Conservation (phyloP, 2,797 vertebrate species). For the Xiphophorus birchmanni region DNA sequence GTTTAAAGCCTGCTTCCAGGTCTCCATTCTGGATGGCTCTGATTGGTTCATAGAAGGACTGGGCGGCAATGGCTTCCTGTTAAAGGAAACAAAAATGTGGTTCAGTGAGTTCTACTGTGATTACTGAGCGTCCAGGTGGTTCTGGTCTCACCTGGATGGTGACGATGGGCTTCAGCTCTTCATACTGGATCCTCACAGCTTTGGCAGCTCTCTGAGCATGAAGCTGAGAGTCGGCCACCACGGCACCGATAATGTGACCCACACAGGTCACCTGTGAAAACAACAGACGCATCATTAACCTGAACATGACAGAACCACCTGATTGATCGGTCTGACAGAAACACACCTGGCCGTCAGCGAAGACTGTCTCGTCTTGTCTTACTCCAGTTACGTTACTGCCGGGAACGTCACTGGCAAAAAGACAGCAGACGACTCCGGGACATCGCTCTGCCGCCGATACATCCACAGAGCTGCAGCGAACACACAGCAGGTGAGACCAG, state of each 20-base stretch:
- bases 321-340: neutral
- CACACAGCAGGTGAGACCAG: slow-evolving; percentile 27
- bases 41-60: slow-evolving; percentile 86
- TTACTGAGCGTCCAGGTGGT: slow-evolving; percentile 9
- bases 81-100: slow-evolving; percentile 11
- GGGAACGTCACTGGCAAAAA: slow-evolving; percentile 87
- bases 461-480: slow-evolving; percentile 80
- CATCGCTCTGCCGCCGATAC: slow-evolving; percentile 78
- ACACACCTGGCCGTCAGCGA: slow-evolving; percentile 82
- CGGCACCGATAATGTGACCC: slow-evolving; percentile 91
- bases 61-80: slow-evolving; percentile 90
- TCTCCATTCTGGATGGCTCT: slow-evolving; percentile 88
- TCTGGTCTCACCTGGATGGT: slow-evolving; percentile 88
- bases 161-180: slow-evolving; percentile 87
- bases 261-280: slow-evolving; percentile 89
- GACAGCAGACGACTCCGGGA: slow-evolving; percentile 86
- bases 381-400: slow-evolving; percentile 87
- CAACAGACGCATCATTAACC: neutral
- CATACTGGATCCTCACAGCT: slow-evolving; percentile 86
- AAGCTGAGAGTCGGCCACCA: slow-evolving; percentile 90
- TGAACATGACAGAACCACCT: neutral
- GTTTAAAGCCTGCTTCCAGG: slow-evolving; percentile 87
- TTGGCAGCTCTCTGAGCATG: slow-evolving; percentile 90
- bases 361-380: slow-evolving; percentile 84
- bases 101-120: neutral